Evolutionary conservation across 2,113 vertebrate genomes (phyloP).

Genomic region (Chrysochloris asiatica): DNA sequence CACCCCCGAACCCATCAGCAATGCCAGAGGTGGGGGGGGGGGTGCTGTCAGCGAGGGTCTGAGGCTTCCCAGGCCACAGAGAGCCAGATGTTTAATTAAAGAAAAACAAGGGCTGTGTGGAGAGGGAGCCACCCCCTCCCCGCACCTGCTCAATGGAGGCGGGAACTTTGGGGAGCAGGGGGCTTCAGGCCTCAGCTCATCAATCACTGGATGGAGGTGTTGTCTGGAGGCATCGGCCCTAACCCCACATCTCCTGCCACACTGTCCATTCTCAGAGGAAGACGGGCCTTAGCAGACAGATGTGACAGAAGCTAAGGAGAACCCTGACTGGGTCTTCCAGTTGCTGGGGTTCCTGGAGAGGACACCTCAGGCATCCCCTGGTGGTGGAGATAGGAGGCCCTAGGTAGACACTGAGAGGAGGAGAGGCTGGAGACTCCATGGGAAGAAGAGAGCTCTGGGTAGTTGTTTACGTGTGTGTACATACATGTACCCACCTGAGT

Average conservation of each 20-base stretch:
- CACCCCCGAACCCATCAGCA: constrained; percentile 54
- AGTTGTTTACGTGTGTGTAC: fast-evolving
- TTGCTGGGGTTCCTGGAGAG: background rate
- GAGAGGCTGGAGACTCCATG: background rate
- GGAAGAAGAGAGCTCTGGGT: background rate
- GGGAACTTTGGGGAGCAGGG: constrained; percentile 59
- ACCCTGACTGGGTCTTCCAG: background rate
- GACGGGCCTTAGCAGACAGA: background rate
- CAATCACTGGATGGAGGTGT: constrained; percentile 64
- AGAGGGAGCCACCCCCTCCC: constrained; percentile 49
- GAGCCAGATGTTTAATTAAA: constrained; percentile 85
- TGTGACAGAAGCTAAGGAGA: background rate
- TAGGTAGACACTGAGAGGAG: background rate
- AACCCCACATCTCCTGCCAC: constrained; percentile 11
- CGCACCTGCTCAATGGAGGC: constrained; percentile 76
- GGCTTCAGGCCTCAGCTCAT: constrained; percentile 68
- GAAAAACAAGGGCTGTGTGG: constrained; percentile 73
- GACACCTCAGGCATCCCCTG: background rate
- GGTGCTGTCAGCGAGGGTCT: constrained; percentile 76
- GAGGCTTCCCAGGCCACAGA: constrained; percentile 80
- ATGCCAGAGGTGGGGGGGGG: constrained; percentile 70
- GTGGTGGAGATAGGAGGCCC: background rate
- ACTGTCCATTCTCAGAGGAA: background rate
- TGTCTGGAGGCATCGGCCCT: constrained; percentile 44
- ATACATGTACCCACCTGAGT: too few relatives aligned